phyloP scores from a whole-genome alignment of 2,113 vertebrate species.

The Anarhynchus alexandrinus region DNA sequence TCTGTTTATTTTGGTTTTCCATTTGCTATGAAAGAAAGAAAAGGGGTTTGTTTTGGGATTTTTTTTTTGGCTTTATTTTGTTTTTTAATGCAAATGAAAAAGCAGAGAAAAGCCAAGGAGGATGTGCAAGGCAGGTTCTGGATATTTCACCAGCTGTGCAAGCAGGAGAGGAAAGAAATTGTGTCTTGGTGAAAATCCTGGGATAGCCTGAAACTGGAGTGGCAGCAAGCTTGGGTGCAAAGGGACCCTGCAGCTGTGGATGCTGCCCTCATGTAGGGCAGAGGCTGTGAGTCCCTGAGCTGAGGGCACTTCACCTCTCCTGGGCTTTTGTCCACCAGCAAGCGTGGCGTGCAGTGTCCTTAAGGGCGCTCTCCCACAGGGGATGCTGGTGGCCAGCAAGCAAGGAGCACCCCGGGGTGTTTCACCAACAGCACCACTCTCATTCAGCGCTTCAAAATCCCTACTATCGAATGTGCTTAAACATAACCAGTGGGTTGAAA shows the following conservation, averaged over 20 bases:
- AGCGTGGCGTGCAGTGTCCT: accelerated
- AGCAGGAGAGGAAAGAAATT: neutral
- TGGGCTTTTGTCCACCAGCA: neutral
- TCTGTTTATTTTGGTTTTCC: constrained; percentile 36
- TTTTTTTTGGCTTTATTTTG: neutral
- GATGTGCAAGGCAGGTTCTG: neutral
- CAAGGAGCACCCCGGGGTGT: neutral
- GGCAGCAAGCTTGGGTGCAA: neutral
- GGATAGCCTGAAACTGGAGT: neutral
- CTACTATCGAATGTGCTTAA: neutral
- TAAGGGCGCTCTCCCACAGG: neutral
- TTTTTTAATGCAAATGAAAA: neutral
- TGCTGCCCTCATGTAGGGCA: neutral
- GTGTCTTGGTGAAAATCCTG: neutral
- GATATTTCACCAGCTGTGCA: neutral
- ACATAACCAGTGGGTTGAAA: neutral
- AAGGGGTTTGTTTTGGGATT: neutral
- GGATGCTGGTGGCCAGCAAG: neutral
- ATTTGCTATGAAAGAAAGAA: neutral
- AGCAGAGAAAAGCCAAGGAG: neutral
- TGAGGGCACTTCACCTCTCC: neutral
- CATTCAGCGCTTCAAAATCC: neutral
- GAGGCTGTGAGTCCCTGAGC: neutral
- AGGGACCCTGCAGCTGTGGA: neutral
- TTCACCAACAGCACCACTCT: neutral